These are phyloP conservation scores for Incurvaria masculella DNA, from an alignment of 2,888 invertebrate species.

Conservation along the genomic window DNA sequence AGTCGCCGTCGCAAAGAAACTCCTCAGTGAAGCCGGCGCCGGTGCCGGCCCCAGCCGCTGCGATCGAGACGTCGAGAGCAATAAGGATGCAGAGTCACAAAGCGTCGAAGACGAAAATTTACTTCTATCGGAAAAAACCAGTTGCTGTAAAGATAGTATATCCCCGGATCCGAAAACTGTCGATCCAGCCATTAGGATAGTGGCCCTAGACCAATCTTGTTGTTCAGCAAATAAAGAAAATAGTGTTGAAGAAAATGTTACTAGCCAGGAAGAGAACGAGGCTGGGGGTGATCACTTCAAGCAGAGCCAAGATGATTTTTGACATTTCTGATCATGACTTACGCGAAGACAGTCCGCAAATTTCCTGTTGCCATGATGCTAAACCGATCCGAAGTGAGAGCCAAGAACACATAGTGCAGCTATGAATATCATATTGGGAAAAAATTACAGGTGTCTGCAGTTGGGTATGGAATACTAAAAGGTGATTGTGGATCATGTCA, in stretches of 20 bases:
- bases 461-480: no score
- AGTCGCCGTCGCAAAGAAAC: constrained; percentile 17
- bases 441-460: no score
- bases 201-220: constrained; percentile 16
- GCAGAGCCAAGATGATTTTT: constrained; percentile 17
- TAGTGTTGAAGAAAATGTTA: constrained; percentile 18
- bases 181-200: constrained; percentile 20
- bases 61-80: constrained; percentile 23
- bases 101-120: constrained; percentile 39
- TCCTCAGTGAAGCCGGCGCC: constrained; percentile 28
- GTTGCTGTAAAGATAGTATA: constrained; percentile 35
- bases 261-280: constrained; percentile 16
- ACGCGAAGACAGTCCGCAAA: constrained; percentile 38
- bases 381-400: constrained; percentile 31
- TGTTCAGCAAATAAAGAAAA: constrained; percentile 16
- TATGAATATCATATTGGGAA: no score
- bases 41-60: constrained; percentile 18
- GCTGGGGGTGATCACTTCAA: constrained; percentile 21
- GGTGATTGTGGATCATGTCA: no score
- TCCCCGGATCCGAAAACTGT: constrained; percentile 23
- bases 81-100: constrained; percentile 36
- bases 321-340: constrained; percentile 16
- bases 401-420: constrained; percentile 38
- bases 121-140: constrained; percentile 30
- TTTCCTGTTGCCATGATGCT: constrained; percentile 36